Evolutionary conservation across 92 coral and sea anemone species (phyloP).

Genomic region (Porites divaricata): DNA sequence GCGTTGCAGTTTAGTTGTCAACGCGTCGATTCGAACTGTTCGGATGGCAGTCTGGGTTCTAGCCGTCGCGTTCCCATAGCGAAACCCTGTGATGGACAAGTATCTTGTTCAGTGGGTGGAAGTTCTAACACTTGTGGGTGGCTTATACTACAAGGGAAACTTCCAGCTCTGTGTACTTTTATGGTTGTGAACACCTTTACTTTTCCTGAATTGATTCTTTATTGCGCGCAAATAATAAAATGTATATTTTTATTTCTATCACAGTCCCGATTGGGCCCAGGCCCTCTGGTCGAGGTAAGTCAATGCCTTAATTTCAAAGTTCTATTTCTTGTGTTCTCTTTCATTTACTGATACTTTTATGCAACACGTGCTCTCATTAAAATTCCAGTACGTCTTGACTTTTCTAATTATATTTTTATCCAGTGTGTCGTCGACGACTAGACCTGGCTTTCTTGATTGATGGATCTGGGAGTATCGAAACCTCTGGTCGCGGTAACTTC

Average conservation of each 20-base stretch:
- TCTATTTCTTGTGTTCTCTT: neutral
- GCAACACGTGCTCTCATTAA: neutral
- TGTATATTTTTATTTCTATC: neutral
- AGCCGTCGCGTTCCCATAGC: too few species aligned
- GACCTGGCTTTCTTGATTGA: slow-evolving; percentile 75
- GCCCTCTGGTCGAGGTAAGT: slow-evolving; percentile 63
- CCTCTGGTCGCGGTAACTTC: slow-evolving; percentile 72
- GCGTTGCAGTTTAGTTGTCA: too few species aligned
- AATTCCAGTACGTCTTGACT: neutral
- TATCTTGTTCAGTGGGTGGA: too few species aligned
- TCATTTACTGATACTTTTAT: neutral
- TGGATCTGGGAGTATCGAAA: slow-evolving; percentile 82
- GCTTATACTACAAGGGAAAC: too few species aligned
- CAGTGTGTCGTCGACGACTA: slow-evolving; percentile 55
- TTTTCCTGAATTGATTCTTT: too few species aligned
- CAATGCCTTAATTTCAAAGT: neutral
- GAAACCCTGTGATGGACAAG: too few species aligned
- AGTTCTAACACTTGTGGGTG: too few species aligned
- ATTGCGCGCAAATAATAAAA: too few species aligned
- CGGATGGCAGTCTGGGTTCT: too few species aligned
- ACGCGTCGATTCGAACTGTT: too few species aligned
- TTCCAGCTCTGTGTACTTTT: too few species aligned
- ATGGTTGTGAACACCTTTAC: too few species aligned
- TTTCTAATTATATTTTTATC: neutral
- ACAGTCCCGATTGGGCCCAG: slow-evolving; percentile 59